These are phyloP conservation scores for Agrochola lota DNA, from an alignment of 2,888 invertebrate species.

Conservation along the genomic window DNA sequence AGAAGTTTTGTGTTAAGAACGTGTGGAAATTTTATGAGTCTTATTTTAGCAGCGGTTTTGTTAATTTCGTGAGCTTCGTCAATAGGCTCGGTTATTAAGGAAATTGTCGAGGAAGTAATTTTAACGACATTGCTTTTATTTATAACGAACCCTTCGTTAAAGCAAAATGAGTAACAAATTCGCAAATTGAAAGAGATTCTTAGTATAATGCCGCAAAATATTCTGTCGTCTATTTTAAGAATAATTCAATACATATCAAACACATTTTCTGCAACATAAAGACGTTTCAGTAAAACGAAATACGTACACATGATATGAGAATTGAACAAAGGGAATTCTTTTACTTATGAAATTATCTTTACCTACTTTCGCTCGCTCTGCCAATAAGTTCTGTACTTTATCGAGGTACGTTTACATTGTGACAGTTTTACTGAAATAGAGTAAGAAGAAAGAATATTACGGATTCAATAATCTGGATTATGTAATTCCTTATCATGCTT, in stretches of 20 bases:
- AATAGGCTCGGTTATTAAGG: constrained; percentile 25
- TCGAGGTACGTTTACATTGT: constrained; percentile 47
- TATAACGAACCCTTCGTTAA: no score
- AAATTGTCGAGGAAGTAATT: constrained; percentile 45
- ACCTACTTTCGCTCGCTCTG: constrained; percentile 29
- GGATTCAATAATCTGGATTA: constrained; percentile 67
- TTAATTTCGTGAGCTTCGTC: constrained; percentile 43
- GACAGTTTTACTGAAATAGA: constrained; percentile 58
- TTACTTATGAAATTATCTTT: constrained; percentile 57
- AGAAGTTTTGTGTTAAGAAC: constrained; percentile 48
- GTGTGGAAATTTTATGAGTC: constrained; percentile 51
- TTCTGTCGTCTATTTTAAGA: neutral
- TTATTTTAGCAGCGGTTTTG: constrained; percentile 44
- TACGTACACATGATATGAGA: constrained; percentile 48
- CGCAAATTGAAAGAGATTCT: neutral
- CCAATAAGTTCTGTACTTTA: constrained; percentile 57
- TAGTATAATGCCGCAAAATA: neutral
- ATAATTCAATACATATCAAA: constrained; percentile 33
- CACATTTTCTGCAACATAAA: constrained; percentile 33
- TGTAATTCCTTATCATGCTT: constrained; percentile 61
- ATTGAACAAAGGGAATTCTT: constrained; percentile 52
- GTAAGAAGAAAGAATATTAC: constrained; percentile 56
- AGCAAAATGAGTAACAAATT: no score
- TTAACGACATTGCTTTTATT: constrained; percentile 21
- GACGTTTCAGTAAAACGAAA: constrained; percentile 38